Evolutionary conservation across 2,888 invertebrate genomes (phyloP).

Genomic region (Andrena trimmerana): DNA sequence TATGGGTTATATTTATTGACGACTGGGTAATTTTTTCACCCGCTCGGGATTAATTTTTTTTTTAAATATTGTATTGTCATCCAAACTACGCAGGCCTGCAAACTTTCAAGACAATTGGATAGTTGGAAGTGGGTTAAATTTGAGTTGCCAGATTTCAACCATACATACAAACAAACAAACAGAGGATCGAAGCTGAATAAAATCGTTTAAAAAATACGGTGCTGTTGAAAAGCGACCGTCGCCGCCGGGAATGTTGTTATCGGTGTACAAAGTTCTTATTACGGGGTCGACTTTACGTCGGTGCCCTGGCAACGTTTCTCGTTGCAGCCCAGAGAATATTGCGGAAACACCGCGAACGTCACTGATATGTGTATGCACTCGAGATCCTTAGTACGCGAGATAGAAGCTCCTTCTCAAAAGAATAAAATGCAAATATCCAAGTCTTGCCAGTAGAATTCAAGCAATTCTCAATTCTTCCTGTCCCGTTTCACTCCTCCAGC

Average conservation of each 20-base stretch:
- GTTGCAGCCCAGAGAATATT: neutral
- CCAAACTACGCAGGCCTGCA: too few species aligned
- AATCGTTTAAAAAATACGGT: conserved; percentile 22
- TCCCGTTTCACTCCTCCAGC: neutral
- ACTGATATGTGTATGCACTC: neutral
- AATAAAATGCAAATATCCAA: neutral
- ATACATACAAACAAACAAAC: too few species aligned
- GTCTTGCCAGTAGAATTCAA: neutral
- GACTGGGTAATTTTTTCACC: too few species aligned
- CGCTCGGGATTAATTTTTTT: too few species aligned
- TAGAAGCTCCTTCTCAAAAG: neutral
- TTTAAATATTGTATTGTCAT: too few species aligned
- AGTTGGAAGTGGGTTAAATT: too few species aligned
- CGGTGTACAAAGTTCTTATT: conserved; percentile 18
- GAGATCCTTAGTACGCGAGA: neutral
- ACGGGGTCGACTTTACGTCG: neutral
- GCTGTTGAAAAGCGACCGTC: conserved; percentile 23
- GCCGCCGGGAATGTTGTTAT: conserved; percentile 11
- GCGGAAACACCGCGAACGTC: neutral
- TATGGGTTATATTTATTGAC: too few species aligned
- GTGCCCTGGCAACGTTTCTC: conserved; percentile 17
- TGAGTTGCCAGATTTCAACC: too few species aligned
- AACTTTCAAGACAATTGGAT: too few species aligned
- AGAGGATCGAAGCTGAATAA: too few species aligned
- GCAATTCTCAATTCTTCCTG: neutral